A percentile compares a stretch with the other conserved stretches of the same genome.
Evolutionary conservation across 2,113 vertebrate species (phyloP).

Genomic region (Ursus arctos): DNA sequence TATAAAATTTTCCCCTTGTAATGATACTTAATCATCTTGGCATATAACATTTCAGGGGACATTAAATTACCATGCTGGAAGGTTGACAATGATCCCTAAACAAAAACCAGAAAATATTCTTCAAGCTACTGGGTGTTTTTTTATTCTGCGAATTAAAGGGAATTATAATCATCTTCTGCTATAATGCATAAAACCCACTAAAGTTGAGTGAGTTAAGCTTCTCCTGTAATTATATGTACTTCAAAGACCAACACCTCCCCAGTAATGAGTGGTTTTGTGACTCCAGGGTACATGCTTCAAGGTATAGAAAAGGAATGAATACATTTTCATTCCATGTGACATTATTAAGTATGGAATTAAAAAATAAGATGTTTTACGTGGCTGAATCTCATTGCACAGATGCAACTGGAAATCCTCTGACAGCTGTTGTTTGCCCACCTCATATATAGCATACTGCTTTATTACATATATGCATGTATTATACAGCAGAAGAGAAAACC

Average conservation of each 20-base stretch:
- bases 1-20: not conserved
- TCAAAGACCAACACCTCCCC: conserved; percentile 18
- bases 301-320: not conserved
- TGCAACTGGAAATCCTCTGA: not conserved
- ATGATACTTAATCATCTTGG: conserved; percentile 7
- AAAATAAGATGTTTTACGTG: not conserved
- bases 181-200: not conserved
- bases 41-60: conserved; percentile 52
- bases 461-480: not conserved
- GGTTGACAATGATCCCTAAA: not conserved
- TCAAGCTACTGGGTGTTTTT: not conserved
- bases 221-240: not conserved
- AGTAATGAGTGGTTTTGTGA: conserved; percentile 5
- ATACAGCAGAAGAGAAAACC: not conserved
- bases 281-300: not conserved
- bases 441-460: not conserved
- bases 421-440: not conserved
- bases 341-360: not conserved
- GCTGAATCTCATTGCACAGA: not conserved
- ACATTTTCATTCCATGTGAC: not conserved
- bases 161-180: not conserved
- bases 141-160: not conserved
- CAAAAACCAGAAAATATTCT: conserved; percentile 32
- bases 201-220: not conserved
- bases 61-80: conserved; percentile 36